These are phyloP conservation scores for Lasioglossum figueresi DNA, from an alignment of 2,888 invertebrate species.

Conservation along the genomic window DNA sequence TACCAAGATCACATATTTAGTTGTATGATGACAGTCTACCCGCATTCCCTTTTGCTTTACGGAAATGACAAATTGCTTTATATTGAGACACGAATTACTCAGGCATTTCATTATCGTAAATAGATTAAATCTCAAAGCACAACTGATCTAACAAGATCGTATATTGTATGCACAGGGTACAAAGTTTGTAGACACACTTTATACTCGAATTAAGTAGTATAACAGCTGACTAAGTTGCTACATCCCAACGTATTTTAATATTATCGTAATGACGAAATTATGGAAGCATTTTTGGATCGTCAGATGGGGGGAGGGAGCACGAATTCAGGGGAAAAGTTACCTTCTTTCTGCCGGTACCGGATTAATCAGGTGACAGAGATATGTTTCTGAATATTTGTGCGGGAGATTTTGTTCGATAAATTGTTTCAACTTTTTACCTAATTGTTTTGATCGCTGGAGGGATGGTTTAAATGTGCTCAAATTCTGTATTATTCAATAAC, in stretches of 20 bases:
- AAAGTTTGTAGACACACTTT: background rate
- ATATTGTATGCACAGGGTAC: background rate
- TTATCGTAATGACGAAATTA: background rate
- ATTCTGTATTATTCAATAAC: no score
- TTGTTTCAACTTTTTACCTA: no score
- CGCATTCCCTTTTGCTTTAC: background rate
- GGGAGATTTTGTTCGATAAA: no score
- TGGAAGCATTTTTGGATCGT: background rate
- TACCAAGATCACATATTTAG: background rate
- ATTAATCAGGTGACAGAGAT: no score
- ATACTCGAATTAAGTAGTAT: background rate
- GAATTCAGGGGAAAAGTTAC: no score
- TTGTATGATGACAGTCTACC: background rate
- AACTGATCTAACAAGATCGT: background rate
- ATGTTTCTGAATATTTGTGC: no score
- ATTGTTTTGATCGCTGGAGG: no score
- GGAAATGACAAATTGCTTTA: background rate
- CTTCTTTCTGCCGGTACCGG: no score
- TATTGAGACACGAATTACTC: background rate
- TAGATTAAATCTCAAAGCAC: background rate
- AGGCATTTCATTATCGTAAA: background rate
- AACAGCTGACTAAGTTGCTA: background rate
- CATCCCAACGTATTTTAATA: background rate
- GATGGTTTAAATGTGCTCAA: no score
- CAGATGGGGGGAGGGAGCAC: no score